Evolutionary conservation across 1,140 invertebrate species (phyloP).

Genomic region (Ceratosolen solmsi): DNA sequence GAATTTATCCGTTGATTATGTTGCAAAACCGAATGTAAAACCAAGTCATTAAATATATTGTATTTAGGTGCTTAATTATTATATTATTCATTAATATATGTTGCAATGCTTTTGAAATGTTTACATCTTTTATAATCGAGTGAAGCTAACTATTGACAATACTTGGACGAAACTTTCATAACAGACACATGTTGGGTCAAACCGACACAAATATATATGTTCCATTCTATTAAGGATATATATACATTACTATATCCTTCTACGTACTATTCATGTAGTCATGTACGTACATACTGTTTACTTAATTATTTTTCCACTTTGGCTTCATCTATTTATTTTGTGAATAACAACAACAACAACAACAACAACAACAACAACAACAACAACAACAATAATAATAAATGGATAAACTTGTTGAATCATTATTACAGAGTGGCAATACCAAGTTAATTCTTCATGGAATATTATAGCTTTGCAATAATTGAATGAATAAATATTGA

Average conservation of each 20-base stretch:
- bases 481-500: no score
- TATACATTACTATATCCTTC: no score
- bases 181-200: neutral
- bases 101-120: slow-evolving; percentile 3
- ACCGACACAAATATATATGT: neutral
- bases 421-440: no score
- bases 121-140: neutral
- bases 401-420: no score
- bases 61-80: neutral
- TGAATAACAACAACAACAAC: no score
- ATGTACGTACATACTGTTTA: neutral
- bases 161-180: neutral
- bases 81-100: slow-evolving; percentile 2
- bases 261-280: neutral
- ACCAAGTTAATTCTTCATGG: no score
- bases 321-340: neutral
- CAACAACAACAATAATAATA: neutral
- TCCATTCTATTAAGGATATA: no score
- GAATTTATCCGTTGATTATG: neutral
- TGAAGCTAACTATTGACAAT: neutral
- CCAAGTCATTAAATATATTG: neutral
- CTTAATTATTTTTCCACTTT: neutral
- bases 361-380: no score
- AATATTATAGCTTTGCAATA: no score
- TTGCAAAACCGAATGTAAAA: neutral